A percentile compares a stretch with the other conserved stretches of the same genome.
Conservation (phyloP, 2,113 vertebrate species). For the Ivindomyrus marchei region DNA sequence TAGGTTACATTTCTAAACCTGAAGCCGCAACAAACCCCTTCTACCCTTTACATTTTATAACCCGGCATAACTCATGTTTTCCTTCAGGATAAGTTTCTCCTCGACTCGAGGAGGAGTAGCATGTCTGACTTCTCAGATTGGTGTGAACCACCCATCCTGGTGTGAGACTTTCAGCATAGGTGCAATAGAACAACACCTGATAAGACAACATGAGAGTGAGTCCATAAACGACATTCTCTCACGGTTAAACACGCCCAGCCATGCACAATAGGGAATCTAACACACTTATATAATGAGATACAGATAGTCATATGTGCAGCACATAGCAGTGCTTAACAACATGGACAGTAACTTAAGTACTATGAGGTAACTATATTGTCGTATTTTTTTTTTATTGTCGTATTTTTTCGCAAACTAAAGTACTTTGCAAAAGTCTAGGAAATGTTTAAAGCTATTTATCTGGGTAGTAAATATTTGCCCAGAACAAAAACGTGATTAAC, state of each 20-base stretch:
- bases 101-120: neutral
- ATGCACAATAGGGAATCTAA: neutral
- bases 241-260: neutral
- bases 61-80: neutral
- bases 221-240: neutral
- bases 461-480: neutral
- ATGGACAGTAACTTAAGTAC: neutral
- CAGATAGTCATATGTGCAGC: neutral
- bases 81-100: conserved; percentile 38
- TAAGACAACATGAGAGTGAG: conserved; percentile 3
- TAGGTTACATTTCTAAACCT: neutral
- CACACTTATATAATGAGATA: neutral
- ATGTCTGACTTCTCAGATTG: neutral
- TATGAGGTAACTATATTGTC: neutral
- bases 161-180: conserved; percentile 46
- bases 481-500: neutral
- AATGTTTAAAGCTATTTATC: neutral
- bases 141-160: conserved; percentile 30
- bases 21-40: neutral
- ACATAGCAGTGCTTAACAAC: neutral
- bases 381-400: neutral
- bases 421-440: neutral
- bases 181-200: conserved; percentile 15
- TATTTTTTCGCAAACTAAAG: neutral
- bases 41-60: neutral